Evolutionary conservation across 30 jellyfish, hydroid and myxozoan species (phyloP).

Genomic region (Mastigias papua): DNA sequence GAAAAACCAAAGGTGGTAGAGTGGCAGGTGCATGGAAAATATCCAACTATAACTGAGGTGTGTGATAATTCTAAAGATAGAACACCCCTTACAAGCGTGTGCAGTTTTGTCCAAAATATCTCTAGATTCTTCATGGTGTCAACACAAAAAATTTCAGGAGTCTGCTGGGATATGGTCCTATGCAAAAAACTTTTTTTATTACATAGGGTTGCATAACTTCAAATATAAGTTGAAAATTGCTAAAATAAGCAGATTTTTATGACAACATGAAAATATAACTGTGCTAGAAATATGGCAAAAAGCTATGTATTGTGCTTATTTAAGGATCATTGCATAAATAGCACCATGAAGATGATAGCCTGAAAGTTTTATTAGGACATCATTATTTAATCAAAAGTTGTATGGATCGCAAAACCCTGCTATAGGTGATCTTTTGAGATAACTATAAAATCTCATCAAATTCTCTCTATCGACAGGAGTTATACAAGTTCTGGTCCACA

Average conservation of each 20-base stretch:
- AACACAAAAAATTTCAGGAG: too few relatives aligned
- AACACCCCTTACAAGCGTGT: not conserved
- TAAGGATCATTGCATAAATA: not conserved
- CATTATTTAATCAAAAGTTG: not conserved
- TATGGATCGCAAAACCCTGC: not conserved
- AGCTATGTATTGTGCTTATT: not conserved
- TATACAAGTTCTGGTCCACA: not conserved
- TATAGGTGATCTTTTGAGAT: not conserved
- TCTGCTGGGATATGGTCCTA: too few relatives aligned
- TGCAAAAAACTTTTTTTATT: not conserved
- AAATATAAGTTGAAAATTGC: not conserved
- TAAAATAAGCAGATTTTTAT: not conserved
- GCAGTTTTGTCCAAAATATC: too few relatives aligned
- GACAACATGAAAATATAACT: not conserved
- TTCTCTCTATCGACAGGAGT: not conserved
- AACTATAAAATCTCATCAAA: not conserved
- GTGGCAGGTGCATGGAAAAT: not conserved
- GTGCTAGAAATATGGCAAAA: not conserved
- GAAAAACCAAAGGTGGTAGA: not conserved
- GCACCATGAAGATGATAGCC: not conserved
- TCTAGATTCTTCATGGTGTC: too few relatives aligned
- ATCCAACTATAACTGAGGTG: not conserved
- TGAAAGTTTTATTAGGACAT: not conserved
- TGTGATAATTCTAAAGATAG: not conserved
- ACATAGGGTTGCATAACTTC: not conserved